Evolutionary conservation across 2,888 invertebrate species (phyloP), one percentile per base, ranked within the genome.

Genomic region (Drosophila barbarae): DNA sequence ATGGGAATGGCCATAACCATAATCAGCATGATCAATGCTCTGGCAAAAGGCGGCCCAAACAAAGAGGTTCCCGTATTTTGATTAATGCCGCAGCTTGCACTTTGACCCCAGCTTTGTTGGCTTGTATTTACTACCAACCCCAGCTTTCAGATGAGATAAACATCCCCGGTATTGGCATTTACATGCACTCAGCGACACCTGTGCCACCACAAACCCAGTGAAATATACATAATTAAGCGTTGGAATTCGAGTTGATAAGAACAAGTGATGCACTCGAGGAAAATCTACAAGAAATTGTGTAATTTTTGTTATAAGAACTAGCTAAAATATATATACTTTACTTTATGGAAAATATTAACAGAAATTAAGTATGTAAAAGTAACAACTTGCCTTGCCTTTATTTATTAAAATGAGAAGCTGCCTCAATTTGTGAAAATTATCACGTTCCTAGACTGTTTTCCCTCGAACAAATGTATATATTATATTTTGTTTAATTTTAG

Each of bases 11-110:
- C 54, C 64, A 70, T 60, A 52, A 65, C 69, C 76, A 76, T 75
- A 78, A 80, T 80, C 78, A 70, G 74, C 74, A 57, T 74, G 78
- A 80, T 80, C 77, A 77, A 77, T 76, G 78, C 59, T 21, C 46
- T 47, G 46, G 46, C 46, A 5, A 21, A 46, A 47, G 58, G 67
- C 69, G 66, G 50, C 67, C 74, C 64, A 58, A 60, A 67, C 69
- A 61, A 63, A 72, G 54, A 21, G 58, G 41, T 30, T 35, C 12
- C 15, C 28, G 35, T 67, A 58, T 60, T 70, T 78, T 80, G 81
- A 79, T 78, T 76, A 78, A 80, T 80, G 78, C 68, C 44, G 53
- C 64, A 39, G 18, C 60, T 55, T 78, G 81, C 77, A 73, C 78
- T 73, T 66, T 79, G 80, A 76, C 80, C 74, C 58, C 65, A 57